Evolutionary conservation across 2,888 invertebrate genomes (phyloP).

Genomic region (Bursaphelenchus okinawaensis): DNA sequence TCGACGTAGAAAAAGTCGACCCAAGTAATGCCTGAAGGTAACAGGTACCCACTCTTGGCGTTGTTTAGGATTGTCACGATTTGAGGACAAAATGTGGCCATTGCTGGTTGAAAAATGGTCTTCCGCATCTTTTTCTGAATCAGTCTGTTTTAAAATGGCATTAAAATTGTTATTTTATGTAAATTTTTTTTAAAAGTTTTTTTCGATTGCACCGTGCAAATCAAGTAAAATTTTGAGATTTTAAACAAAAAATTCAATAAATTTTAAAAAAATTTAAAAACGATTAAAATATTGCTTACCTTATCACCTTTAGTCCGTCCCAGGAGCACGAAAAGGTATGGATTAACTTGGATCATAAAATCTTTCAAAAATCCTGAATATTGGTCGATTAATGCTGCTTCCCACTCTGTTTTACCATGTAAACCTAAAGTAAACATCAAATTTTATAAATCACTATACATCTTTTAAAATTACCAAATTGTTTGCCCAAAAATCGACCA

Average conservation of each 20-base stretch:
- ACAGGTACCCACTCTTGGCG: constrained; percentile 1
- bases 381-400: constrained; percentile 6
- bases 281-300: no score
- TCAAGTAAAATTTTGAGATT: no score
- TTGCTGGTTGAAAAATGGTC: constrained; percentile 6
- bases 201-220: no score
- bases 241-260: no score
- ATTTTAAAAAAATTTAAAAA: no score
- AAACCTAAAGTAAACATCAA: background rate
- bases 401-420: constrained; percentile 12
- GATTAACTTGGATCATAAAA: constrained; percentile 4
- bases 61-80: constrained; percentile 1
- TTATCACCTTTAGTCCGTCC: constrained; percentile 11
- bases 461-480: background rate
- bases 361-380: constrained; percentile 5
- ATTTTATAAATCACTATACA: background rate
- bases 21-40: constrained; percentile 7
- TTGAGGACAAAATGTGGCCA: background rate
- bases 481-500: background rate
- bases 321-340: constrained; percentile 9
- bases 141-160: background rate
- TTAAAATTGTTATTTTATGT: background rate
- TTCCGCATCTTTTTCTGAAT: constrained; percentile 10
- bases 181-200: background rate
- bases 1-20: constrained; percentile 10